Percentiles rank a stretch among this genome's conserved stretches.
These are phyloP conservation scores for Ophioderma brevispina DNA, from an alignment of 35 echinoderm and acorn worm species.

Conservation along the genomic window DNA sequence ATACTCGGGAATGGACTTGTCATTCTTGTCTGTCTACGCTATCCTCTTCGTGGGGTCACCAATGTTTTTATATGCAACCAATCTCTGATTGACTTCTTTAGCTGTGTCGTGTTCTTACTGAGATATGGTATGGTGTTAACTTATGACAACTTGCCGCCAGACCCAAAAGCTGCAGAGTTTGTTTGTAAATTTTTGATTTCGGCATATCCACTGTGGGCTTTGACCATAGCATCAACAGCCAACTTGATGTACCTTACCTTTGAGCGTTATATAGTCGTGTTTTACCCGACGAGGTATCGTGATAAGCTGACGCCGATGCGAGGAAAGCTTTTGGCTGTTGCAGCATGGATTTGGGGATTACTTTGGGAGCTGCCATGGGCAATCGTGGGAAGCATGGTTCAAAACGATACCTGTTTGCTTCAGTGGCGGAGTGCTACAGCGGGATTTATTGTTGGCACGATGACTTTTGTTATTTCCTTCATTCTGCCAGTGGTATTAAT, in stretches of 20 bases:
- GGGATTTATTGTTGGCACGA: background rate
- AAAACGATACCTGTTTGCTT: background rate
- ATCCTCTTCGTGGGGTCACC: slow-evolving; percentile 60
- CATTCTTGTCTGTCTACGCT: slow-evolving; percentile 65
- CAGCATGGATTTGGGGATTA: slow-evolving; percentile 65
- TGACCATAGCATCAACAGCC: slow-evolving; percentile 66
- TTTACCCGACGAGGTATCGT: slow-evolving; percentile 80
- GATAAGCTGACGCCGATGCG: slow-evolving; percentile 47
- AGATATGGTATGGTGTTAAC: slow-evolving; percentile 21
- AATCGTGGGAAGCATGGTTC: slow-evolving; percentile 42
- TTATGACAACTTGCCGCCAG: background rate
- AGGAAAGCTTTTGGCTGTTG: slow-evolving; percentile 40
- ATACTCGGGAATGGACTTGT: slow-evolving; percentile 75
- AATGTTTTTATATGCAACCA: slow-evolving; percentile 80
- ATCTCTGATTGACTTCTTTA: slow-evolving; percentile 78
- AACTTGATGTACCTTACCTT: slow-evolving; percentile 80
- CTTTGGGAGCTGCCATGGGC: slow-evolving; percentile 73
- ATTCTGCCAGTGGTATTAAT: slow-evolving; percentile 72
- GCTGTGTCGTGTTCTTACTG: slow-evolving; percentile 63
- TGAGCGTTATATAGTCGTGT: slow-evolving; percentile 78
- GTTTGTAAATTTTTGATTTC: slow-evolving; percentile 78
- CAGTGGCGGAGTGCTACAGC: background rate
- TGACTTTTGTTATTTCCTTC: slow-evolving; percentile 73
- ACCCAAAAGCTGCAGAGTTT: slow-evolving; percentile 3
- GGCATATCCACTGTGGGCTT: slow-evolving; percentile 73